Conservation (phyloP, 2,113 vertebrate species). For the Perca flavescens region DNA sequence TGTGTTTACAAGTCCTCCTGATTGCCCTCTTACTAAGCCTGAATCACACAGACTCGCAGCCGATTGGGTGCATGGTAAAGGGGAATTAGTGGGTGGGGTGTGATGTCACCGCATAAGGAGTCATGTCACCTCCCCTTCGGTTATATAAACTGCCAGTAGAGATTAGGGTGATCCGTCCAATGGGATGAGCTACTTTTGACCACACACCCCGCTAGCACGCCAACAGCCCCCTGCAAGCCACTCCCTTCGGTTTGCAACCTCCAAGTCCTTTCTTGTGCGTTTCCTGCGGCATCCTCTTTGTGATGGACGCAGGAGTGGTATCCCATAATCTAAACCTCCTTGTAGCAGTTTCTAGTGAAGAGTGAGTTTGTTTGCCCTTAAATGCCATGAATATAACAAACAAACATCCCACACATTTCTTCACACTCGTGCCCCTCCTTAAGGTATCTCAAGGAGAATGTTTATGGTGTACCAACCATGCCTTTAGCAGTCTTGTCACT, state of each 20-base stretch:
- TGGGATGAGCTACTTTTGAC: constrained; percentile 69
- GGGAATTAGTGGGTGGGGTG: constrained; percentile 35
- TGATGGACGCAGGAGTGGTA: neutral
- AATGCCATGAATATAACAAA: neutral
- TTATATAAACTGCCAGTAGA: constrained; percentile 80
- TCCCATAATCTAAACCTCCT: neutral
- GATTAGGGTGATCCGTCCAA: constrained; percentile 75
- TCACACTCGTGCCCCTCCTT: neutral
- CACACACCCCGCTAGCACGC: constrained; percentile 64
- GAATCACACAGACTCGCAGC: constrained; percentile 45
- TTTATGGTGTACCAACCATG: neutral
- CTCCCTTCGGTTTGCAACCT: constrained; percentile 11
- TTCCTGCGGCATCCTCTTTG: neutral
- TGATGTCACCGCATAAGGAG: constrained; percentile 70
- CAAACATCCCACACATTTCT: neutral
- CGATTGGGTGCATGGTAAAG: constrained; percentile 49
- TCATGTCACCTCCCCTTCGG: constrained; percentile 62
- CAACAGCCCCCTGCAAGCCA: constrained; percentile 15
- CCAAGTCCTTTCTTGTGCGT: neutral
- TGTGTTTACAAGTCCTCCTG: constrained; percentile 24
- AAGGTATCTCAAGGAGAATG: neutral
- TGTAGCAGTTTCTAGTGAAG: neutral
- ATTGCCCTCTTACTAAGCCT: constrained; percentile 34
- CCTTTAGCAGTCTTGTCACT: constrained; percentile 23
- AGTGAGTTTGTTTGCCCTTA: neutral